phyloP scores from a whole-genome alignment of 2,888 invertebrate species.

The Drosophila merina region DNA sequence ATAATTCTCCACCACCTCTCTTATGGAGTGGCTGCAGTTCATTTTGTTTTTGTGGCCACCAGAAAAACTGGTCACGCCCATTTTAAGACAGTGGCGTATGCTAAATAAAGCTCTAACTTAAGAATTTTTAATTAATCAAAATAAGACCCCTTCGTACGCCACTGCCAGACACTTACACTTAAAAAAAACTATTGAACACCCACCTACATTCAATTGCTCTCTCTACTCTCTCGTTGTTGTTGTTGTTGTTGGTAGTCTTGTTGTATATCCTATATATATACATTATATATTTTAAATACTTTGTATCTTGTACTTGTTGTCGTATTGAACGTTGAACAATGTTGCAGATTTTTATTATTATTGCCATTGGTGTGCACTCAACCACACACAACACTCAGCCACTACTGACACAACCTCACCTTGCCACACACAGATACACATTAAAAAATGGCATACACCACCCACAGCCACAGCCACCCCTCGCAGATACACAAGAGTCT shows the following conservation, averaged over 20 bases:
- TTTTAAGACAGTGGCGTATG: not conserved
- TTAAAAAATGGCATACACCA: conserved; percentile 11
- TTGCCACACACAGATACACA: conserved; percentile 18
- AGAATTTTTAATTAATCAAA: not conserved
- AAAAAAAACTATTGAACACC: conserved; percentile 13
- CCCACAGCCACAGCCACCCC: not conserved
- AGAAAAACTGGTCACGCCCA: conserved; percentile 16
- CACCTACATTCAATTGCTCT: conserved; percentile 27
- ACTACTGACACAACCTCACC: conserved; percentile 32
- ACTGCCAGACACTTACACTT: conserved; percentile 21
- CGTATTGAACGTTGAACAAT: conserved; percentile 58
- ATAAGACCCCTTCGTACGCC: conserved; percentile 6
- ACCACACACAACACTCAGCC: conserved; percentile 34
- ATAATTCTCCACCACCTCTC: not conserved
- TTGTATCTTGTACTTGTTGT: conserved; percentile 63
- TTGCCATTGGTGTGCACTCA: conserved; percentile 68
- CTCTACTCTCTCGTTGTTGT: conserved; percentile 43
- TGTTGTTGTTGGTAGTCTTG: conserved; percentile 64
- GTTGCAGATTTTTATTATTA: conserved; percentile 64
- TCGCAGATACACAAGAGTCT: conserved; percentile 18
- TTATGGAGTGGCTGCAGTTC: conserved; percentile 12
- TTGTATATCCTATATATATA: conserved; percentile 51
- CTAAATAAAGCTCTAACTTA: not conserved
- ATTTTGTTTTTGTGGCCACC: conserved; percentile 47
- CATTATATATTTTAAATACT: conserved; percentile 46